Evolutionary conservation across 2,113 vertebrate genomes (phyloP).

Genomic region (Psilopogon haemacephalus): DNA sequence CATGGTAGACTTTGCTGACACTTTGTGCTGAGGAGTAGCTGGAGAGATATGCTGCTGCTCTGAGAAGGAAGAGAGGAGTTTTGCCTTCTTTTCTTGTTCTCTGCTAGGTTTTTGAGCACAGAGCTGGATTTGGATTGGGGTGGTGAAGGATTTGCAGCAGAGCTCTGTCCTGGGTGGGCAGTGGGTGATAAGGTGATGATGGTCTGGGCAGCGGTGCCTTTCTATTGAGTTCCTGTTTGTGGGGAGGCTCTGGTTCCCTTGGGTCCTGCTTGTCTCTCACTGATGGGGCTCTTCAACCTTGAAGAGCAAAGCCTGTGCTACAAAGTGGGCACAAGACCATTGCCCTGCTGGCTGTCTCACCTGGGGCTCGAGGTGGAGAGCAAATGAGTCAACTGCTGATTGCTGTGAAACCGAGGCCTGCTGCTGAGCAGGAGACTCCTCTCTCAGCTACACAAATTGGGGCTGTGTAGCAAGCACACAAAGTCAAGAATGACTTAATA

Average conservation of each 20-base stretch:
- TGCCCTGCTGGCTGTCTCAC: not conserved
- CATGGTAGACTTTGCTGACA: not conserved
- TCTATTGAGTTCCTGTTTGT: not conserved
- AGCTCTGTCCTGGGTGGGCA: not conserved
- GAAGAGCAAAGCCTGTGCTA: not conserved
- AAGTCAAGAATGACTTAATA: not conserved
- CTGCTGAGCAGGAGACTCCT: not conserved
- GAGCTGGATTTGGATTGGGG: not conserved
- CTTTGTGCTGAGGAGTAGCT: not conserved
- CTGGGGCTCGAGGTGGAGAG: not conserved
- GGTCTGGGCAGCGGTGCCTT: not conserved
- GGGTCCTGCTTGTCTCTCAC: not conserved
- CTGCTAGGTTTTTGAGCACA: not conserved
- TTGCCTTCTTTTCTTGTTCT: not conserved
- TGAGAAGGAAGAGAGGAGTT: not conserved
- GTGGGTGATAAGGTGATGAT: not conserved
- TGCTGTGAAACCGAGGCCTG: not conserved
- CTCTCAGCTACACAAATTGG: not conserved
- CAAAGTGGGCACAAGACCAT: not conserved
- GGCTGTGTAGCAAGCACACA: not conserved
- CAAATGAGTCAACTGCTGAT: not conserved
- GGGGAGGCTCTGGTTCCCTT: not conserved
- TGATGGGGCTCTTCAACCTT: not conserved
- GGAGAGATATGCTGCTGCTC: not conserved
- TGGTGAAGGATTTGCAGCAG: not conserved